These are phyloP conservation scores for Pemphredon lugubris DNA, from an alignment of 2,888 invertebrate genomes.

Conservation along the genomic window DNA sequence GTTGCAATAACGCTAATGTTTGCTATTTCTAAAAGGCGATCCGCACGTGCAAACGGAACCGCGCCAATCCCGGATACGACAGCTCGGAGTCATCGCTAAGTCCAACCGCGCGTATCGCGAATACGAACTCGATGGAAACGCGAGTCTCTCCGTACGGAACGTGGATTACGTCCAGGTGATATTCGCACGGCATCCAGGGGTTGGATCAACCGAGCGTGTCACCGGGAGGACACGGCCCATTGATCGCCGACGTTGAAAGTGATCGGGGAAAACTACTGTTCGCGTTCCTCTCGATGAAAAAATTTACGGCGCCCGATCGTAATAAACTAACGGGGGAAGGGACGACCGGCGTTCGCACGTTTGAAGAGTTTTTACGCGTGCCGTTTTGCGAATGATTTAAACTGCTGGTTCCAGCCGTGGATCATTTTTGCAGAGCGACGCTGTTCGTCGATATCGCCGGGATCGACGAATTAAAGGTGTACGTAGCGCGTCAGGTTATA, in stretches of 20 bases:
- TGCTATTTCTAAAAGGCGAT: constrained; percentile 32
- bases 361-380: constrained; percentile 5
- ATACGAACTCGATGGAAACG: constrained; percentile 4
- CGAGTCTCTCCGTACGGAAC: constrained; percentile 15
- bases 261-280: not conserved
- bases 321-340: too few relatives aligned
- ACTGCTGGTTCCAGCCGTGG: too few relatives aligned
- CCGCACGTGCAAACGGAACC: constrained; percentile 19
- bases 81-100: constrained; percentile 35
- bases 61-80: constrained; percentile 26
- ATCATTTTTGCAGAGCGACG: too few relatives aligned
- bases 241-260: constrained; percentile 48
- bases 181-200: constrained; percentile 38
- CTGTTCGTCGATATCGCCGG: too few relatives aligned
- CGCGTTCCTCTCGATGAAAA: constrained; percentile 1
- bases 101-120: constrained; percentile 24
- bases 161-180: constrained; percentile 48
- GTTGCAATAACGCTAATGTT: constrained; percentile 50
- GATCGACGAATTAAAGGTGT: too few relatives aligned
- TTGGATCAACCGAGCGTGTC: constrained; percentile 17
- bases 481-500: too few relatives aligned
- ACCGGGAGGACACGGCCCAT: constrained; percentile 33
- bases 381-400: not conserved
- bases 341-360: not conserved
- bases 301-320: constrained; percentile 21